These are phyloP conservation scores for Bursaphelenchus mucronatus DNA, from an alignment of 1,140 invertebrate species.

Conservation along the genomic window DNA sequence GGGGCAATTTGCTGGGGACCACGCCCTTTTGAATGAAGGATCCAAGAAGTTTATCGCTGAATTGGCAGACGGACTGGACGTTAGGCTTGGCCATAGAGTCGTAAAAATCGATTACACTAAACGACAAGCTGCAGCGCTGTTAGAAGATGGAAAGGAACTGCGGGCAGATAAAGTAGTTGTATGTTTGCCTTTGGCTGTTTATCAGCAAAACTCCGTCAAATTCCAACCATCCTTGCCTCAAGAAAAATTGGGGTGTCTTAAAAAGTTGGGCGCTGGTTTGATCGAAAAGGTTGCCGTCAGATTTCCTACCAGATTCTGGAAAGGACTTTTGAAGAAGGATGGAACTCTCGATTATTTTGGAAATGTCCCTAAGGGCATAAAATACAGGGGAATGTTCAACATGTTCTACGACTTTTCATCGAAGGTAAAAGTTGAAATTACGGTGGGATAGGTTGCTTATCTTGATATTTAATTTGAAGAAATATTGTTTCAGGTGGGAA, in stretches of 20 bases:
- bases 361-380: constrained; percentile 54
- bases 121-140: constrained; percentile 39
- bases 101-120: constrained; percentile 57
- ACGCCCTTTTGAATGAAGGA: constrained; percentile 55
- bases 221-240: constrained; percentile 63
- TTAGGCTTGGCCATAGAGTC: constrained; percentile 35
- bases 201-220: constrained; percentile 58
- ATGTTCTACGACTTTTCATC: constrained; percentile 63
- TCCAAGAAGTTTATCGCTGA: constrained; percentile 30
- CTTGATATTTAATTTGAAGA: constrained; percentile 16
- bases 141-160: constrained; percentile 54
- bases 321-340: constrained; percentile 47
- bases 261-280: constrained; percentile 62
- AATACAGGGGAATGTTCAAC: constrained; percentile 61
- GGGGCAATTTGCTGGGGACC: constrained; percentile 62
- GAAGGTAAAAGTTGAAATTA: constrained; percentile 31
- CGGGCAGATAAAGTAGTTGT: constrained; percentile 32
- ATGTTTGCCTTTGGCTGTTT: constrained; percentile 58
- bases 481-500: constrained; percentile 27
- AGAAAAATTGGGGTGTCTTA: constrained; percentile 61
- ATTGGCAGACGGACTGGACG: constrained; percentile 61
- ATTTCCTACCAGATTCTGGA: constrained; percentile 63
- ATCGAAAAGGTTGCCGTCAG: constrained; percentile 64
- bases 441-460: constrained; percentile 1
- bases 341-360: constrained; percentile 61